Conservation (phyloP, 2,113 vertebrate genomes). For the Perca fluviatilis region DNA sequence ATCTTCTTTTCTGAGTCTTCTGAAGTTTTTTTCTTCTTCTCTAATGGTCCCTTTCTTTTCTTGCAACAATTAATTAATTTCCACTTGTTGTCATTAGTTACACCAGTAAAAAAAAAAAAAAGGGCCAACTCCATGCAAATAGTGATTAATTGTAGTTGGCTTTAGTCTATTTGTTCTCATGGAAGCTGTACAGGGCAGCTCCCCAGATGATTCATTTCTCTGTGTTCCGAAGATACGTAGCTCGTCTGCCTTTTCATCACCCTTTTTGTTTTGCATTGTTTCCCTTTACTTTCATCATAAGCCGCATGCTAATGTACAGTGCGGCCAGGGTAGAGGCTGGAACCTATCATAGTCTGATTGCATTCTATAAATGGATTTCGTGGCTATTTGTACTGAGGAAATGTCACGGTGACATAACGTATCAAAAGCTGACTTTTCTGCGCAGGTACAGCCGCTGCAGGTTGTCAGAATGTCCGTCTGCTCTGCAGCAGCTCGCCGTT, state of each 20-base stretch:
- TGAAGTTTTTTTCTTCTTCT: slow-evolving; percentile 70
- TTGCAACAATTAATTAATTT: slow-evolving; percentile 87
- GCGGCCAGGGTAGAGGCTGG: slow-evolving; percentile 15
- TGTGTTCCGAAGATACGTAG: slow-evolving; percentile 47
- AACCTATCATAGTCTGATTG: slow-evolving; percentile 67
- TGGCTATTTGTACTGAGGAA: slow-evolving; percentile 68
- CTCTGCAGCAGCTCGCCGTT: slow-evolving; percentile 49
- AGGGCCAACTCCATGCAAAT: slow-evolving; percentile 86
- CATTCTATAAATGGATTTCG: slow-evolving; percentile 64
- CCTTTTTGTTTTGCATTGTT: slow-evolving; percentile 60
- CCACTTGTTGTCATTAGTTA: slow-evolving; percentile 87
- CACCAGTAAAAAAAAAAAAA: slow-evolving; percentile 85
- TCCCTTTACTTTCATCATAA: slow-evolving; percentile 65
- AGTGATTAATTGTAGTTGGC: slow-evolving; percentile 86
- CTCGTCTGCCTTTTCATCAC: slow-evolving; percentile 60
- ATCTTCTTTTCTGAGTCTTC: neutral
- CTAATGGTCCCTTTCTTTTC: slow-evolving; percentile 69
- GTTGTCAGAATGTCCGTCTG: slow-evolving; percentile 64
- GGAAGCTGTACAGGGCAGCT: slow-evolving; percentile 73
- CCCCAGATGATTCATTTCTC: slow-evolving; percentile 73
- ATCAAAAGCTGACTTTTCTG: slow-evolving; percentile 52
- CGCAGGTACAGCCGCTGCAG: slow-evolving; percentile 49
- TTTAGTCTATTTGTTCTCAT: slow-evolving; percentile 85
- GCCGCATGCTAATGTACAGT: slow-evolving; percentile 59
- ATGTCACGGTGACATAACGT: slow-evolving; percentile 49